Evolutionary conservation across 2,888 invertebrate species (phyloP).

Genomic region (Nysson spinosus): DNA sequence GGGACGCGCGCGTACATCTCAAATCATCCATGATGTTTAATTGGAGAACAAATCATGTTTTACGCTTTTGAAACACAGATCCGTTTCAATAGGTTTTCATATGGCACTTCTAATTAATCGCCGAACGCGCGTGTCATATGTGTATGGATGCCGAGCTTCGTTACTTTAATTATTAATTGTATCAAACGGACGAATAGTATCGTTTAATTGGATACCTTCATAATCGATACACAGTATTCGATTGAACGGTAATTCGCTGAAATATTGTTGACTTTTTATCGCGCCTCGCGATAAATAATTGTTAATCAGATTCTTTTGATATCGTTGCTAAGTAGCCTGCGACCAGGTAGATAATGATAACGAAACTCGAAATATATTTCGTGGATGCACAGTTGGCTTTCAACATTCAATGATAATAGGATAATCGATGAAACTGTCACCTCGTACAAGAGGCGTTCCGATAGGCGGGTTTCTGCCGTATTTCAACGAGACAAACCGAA

Average conservation of each 20-base stretch:
- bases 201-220: conserved; percentile 40
- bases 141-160: conserved; percentile 34
- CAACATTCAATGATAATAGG: conserved; percentile 56
- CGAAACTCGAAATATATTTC: conserved; percentile 50
- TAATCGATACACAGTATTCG: conserved; percentile 2
- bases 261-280: too few species aligned
- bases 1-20: conserved; percentile 2
- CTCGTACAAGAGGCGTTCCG: conserved; percentile 55
- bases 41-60: conserved; percentile 41
- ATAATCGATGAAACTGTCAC: conserved; percentile 64
- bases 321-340: conserved; percentile 23
- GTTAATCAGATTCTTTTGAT: conserved; percentile 34
- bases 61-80: conserved; percentile 31
- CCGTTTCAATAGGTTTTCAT: conserved; percentile 18
- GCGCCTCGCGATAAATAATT: too few species aligned
- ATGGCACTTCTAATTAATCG: conserved; percentile 37
- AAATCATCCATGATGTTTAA: conserved; percentile 22
- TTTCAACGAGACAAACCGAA: conserved; percentile 64
- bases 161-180: conserved; percentile 42
- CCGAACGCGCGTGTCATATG: conserved; percentile 6
- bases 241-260: conserved; percentile 12
- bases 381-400: conserved; percentile 38
- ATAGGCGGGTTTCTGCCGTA: conserved; percentile 58
- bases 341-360: conserved; percentile 37
- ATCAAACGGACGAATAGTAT: conserved; percentile 17